Evolutionary conservation across 2,888 invertebrate species (phyloP), one percentile per base, ranked within the genome.

Genomic region (Diogma glabrata): DNA sequence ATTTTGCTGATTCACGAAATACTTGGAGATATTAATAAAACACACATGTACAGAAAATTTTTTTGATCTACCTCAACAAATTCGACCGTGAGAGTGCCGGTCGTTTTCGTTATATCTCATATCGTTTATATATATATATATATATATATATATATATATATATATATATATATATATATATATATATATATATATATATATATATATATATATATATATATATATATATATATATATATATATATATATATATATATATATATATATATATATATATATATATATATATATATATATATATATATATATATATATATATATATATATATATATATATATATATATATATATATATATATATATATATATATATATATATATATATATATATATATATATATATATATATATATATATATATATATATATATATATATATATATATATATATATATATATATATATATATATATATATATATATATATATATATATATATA

Each of bases 141-240:
- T 28, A 28, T 28, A 28, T 28, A 28, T 28, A 28, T 28, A 28
- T 28, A 28, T 28, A 28, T 28, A 28, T 28, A 33, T 33, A 33
- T 33, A 33, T 33, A 33, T 33, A 33, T 33, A 33, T 33, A 33
- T 33, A 33, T 33, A 33, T 33, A 33, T 33, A 33, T 33, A 33
- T 33, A 33, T 33, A 33, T 33, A 33, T 33, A 33, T 33, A 33
- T 7, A 33, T 33, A 33, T 33, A 33, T 33, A 33, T 33, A 33
- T 33, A 33, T 33, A 33, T 33, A 33, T 33, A 33, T 33, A 33
- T 33, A 33, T 33, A 33, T 33, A 33, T 33, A 33, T 33, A 33
- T 33, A 33, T 33, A 33, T 33, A 33, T 33, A 33, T 33, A 33
- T 33, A 33, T 33, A 33, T 33, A 33, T 33, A 33, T 33, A 33